Base-by-base conservation (phyloP, 2,113 vertebrate species). In the Platichthys flesus region DNA sequence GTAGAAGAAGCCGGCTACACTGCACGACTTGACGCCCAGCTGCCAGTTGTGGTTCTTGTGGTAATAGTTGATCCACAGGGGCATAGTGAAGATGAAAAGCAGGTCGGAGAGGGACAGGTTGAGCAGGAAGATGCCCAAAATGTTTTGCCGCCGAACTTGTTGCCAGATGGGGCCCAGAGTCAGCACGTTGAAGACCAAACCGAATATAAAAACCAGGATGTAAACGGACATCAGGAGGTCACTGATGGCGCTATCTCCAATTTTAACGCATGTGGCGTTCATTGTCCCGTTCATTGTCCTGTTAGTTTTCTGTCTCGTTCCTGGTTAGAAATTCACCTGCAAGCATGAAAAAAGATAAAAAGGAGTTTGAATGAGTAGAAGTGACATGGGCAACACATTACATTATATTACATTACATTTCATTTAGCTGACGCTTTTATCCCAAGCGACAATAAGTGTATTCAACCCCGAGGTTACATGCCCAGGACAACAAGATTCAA, bases 1-100 rank as follows among this genome's bases (percentile, higher is more conserved):
- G 87, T 93, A 95, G 63, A 95, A 54, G 67, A 95, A 95, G n/a
- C 95, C 95, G 0, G 90, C 91, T 5, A 95, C 6, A 9, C 81
- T 90, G 76, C 95, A 95, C n/a, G 89, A 65, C 0, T 0, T 0
- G 0, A 1, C 24, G 2, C 92, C 80, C 0, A 95, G 82, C 7
- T 0, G 1, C 95, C 94, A 95, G 6, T n/a, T 3, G 78, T 95
- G 95, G 78, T 93, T n/a, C 0, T 75, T 54, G 4, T 16, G 47
- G 81, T 93, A 94, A 71, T 95, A 95, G 60, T 93, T 82, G 37
- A 95, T 92, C 95, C 95, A 95, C 24, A 95, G 90, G 0, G 95
- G 95, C 81, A 95, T 92, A 16, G 95, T 95, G 78, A 93, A 76
- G 62, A 94, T 71, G 75, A 91, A 95, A 20, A 95, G 88, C 1